Evolutionary conservation across 2,888 invertebrate species (phyloP).

Genomic region (Bugulina stolonifera): DNA sequence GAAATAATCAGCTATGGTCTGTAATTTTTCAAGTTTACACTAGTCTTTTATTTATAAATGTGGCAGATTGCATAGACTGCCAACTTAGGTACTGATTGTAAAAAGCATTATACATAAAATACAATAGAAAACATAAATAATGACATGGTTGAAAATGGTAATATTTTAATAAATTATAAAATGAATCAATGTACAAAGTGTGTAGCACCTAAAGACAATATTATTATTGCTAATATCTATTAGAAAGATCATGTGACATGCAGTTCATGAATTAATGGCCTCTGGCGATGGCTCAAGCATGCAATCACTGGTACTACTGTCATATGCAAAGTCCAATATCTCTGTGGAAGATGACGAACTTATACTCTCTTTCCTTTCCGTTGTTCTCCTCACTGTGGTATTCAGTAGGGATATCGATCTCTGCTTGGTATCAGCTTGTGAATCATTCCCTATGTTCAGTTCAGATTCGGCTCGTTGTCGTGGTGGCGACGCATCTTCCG

Average conservation of each 20-base stretch:
- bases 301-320: slow-evolving; percentile 2
- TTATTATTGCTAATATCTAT: background rate
- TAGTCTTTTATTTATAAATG: too few relatives aligned
- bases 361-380: background rate
- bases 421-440: background rate
- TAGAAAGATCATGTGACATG: background rate
- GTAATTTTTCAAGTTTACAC: too few relatives aligned
- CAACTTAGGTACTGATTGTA: too few relatives aligned
- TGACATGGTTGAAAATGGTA: too few relatives aligned
- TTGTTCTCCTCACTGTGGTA: background rate
- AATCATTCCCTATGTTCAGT: background rate
- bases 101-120: too few relatives aligned
- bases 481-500: background rate
- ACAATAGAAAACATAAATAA: too few relatives aligned
- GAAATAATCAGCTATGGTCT: too few relatives aligned
- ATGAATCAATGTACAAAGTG: too few relatives aligned
- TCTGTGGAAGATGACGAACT: slow-evolving; percentile 21
- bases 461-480: background rate
- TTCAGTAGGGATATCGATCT: background rate
- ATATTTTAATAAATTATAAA: too few relatives aligned
- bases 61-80: too few relatives aligned
- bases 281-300: background rate
- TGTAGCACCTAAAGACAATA: background rate
- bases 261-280: background rate
- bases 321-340: slow-evolving; percentile 17